Percentiles rank a stretch among this genome's conserved stretches.
Conservation (phyloP, 1,140 invertebrate species). For the Yoshiicerus persimilis region DNA sequence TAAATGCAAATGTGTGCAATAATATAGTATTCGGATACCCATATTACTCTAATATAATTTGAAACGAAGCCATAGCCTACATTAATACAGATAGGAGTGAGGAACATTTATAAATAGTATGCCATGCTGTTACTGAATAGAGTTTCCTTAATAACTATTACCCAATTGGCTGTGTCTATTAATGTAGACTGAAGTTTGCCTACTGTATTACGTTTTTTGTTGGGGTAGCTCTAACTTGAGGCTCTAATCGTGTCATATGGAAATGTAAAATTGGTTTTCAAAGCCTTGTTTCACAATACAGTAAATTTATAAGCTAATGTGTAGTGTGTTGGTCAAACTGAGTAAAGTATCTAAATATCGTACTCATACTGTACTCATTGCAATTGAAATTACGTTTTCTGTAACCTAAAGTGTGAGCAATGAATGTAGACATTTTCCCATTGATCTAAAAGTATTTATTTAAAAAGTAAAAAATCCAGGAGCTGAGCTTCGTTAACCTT, state of each 20-base stretch:
- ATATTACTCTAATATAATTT: not conserved
- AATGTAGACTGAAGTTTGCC: not conserved
- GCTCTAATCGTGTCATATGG: not conserved
- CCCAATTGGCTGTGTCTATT: not conserved
- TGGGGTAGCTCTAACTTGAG: not conserved
- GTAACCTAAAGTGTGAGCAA: not conserved
- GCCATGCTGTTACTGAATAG: not conserved
- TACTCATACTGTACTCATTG: not conserved
- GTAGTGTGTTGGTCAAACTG: no score
- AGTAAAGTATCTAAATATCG: not conserved
- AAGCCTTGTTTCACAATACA: not conserved
- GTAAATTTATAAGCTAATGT: not conserved
- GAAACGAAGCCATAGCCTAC: no score
- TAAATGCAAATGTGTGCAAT: not conserved
- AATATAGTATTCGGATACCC: not conserved
- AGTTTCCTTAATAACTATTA: not conserved
- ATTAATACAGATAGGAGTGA: not conserved
- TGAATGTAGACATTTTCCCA: not conserved
- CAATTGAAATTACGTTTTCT: not conserved
- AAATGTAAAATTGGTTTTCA: not conserved
- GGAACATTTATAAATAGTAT: not conserved
- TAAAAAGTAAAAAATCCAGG: not conserved
- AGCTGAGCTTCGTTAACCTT: conserved; percentile 9
- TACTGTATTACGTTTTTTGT: not conserved
- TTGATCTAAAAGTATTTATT: not conserved